Percentiles rank a stretch among this genome's conserved stretches.
Evolutionary conservation across 2,888 invertebrate genomes (phyloP).

Genomic region (Pecten maximus): DNA sequence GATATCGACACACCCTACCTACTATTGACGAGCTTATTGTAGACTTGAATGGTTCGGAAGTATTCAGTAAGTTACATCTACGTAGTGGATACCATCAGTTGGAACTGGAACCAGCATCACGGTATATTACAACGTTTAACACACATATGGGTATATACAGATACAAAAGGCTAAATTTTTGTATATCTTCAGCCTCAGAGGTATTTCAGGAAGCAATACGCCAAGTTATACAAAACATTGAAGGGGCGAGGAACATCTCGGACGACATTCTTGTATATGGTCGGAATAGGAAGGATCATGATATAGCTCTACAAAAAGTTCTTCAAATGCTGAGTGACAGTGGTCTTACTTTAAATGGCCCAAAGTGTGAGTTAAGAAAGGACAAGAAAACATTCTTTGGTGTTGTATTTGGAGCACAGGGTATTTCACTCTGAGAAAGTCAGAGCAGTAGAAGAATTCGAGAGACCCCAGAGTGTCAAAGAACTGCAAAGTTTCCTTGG

Average conservation of each 20-base stretch:
- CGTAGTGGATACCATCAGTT: conserved; percentile 56
- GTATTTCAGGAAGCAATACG: conserved; percentile 55
- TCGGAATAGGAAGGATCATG: conserved; percentile 51
- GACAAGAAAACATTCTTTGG: conserved; percentile 58
- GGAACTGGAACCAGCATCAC: conserved; percentile 50
- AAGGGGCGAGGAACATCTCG: conserved; percentile 57
- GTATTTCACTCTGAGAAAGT: conserved; percentile 60
- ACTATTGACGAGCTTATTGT: too few species aligned
- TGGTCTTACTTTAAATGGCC: conserved; percentile 62
- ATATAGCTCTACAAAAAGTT: conserved; percentile 49
- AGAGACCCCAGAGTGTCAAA: conserved; percentile 57
- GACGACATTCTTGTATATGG: conserved; percentile 60
- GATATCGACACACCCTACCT: too few species aligned
- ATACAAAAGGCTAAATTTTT: conserved; percentile 58
- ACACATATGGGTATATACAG: conserved; percentile 53
- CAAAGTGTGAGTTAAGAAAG: conserved; percentile 73
- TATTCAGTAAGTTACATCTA: conserved; percentile 21
- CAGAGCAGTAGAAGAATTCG: conserved; percentile 56
- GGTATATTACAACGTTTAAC: conserved; percentile 58
- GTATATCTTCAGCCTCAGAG: too few species aligned
- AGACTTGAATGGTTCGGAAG: neutral
- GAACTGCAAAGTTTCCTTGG: conserved; percentile 50
- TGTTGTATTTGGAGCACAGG: conserved; percentile 50
- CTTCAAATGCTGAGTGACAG: conserved; percentile 52
- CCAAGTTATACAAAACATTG: conserved; percentile 51